A percentile compares a stretch with the other conserved stretches of the same genome.
Conservation (phyloP, 1,140 invertebrate species). For the Aphidius ervi region DNA sequence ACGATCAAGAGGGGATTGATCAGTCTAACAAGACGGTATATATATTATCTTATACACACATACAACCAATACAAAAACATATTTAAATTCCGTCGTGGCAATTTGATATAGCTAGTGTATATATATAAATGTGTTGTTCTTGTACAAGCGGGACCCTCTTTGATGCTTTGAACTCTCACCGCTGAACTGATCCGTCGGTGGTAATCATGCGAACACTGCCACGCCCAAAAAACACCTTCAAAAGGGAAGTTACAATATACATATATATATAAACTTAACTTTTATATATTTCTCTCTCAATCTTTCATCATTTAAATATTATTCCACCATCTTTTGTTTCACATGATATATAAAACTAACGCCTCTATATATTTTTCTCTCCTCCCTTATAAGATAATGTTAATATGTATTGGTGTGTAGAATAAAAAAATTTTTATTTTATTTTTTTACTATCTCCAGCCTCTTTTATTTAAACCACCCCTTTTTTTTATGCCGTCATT, state of each 20-base stretch:
- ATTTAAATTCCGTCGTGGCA: neutral
- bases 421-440: no score
- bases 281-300: slow-evolving; percentile 20
- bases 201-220: slow-evolving; percentile 50
- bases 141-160: slow-evolving; percentile 47
- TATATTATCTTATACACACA: neutral
- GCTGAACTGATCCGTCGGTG: slow-evolving; percentile 48
- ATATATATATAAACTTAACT: neutral
- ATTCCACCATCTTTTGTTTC: neutral
- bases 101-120: no score
- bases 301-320: neutral
- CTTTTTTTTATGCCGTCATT: no score
- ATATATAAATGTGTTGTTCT: neutral
- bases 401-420: no score
- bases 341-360: no score
- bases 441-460: no score
- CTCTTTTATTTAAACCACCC: no score
- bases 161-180: slow-evolving; percentile 54
- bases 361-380: neutral
- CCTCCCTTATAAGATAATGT: neutral
- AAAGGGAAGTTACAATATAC: slow-evolving; percentile 20
- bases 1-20: no score
- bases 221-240: slow-evolving; percentile 53
- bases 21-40: slow-evolving; percentile 6
- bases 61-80: neutral